Evolutionary conservation across 2,888 invertebrate species (phyloP).

Genomic region (Patella depressa): DNA sequence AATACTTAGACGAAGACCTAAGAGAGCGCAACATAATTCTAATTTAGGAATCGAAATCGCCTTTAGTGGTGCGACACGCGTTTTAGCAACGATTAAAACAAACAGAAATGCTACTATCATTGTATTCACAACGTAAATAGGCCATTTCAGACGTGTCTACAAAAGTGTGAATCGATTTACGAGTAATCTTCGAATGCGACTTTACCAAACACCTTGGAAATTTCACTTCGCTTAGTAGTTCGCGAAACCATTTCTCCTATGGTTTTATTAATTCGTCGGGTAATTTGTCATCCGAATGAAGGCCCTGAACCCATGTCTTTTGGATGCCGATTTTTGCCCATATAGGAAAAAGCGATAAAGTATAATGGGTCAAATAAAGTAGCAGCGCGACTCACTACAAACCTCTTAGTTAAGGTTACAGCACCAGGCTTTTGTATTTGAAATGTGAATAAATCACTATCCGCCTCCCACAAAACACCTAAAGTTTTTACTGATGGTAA

Average conservation of each 20-base stretch:
- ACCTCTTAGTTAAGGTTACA: not conserved
- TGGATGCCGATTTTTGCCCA: not conserved
- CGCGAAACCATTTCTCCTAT: too few species aligned
- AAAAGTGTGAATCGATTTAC: too few species aligned
- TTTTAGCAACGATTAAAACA: slow-evolving; percentile 8
- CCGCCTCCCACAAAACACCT: slow-evolving; percentile 17
- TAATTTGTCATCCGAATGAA: not conserved
- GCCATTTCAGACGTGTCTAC: too few species aligned
- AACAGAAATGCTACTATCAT: slow-evolving; percentile 10
- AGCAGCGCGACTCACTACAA: not conserved
- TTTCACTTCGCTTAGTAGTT: too few species aligned
- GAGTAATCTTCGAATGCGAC: too few species aligned
- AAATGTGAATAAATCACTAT: not conserved
- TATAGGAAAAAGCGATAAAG: too few species aligned
- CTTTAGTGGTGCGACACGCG: slow-evolving; percentile 9
- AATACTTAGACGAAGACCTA: not conserved
- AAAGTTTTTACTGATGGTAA: slow-evolving; percentile 1
- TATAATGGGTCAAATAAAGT: too few species aligned
- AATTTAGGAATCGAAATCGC: slow-evolving; percentile 16
- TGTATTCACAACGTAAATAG: not conserved
- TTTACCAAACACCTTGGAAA: too few species aligned
- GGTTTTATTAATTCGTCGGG: not conserved
- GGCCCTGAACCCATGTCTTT: slow-evolving; percentile 1
- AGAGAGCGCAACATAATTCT: slow-evolving; percentile 24
- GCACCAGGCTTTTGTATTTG: not conserved